Evolutionary conservation across 2,113 vertebrate species (phyloP).

Genomic region (Ia io): DNA sequence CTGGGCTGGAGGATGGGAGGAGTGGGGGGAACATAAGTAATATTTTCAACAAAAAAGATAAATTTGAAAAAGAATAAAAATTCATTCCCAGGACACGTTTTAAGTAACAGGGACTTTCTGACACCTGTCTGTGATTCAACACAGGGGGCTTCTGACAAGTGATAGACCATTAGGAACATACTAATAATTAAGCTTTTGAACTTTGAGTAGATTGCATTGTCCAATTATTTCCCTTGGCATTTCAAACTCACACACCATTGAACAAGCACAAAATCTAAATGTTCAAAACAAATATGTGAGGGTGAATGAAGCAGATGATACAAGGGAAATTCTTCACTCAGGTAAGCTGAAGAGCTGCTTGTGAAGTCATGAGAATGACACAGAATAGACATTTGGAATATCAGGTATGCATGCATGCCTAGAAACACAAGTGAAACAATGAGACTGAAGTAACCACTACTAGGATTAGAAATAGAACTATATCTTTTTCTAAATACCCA

Average conservation of each 20-base stretch:
- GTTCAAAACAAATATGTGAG: background rate
- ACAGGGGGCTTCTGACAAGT: background rate
- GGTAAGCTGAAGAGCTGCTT: background rate
- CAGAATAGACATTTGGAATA: background rate
- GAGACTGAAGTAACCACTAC: background rate
- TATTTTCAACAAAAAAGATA: too few relatives aligned
- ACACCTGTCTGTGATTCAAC: background rate
- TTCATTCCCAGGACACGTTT: background rate
- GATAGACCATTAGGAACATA: slow-evolving; percentile 19
- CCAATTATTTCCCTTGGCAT: slow-evolving; percentile 12
- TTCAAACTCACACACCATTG: slow-evolving; percentile 43
- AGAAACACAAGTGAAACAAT: background rate
- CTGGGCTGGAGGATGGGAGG: too few relatives aligned
- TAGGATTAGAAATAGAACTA: background rate
- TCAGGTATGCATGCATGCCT: background rate
- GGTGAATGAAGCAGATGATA: background rate
- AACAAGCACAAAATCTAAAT: slow-evolving; percentile 43
- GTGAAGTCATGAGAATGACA: background rate
- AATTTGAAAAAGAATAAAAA: background rate
- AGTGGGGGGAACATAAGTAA: too few relatives aligned
- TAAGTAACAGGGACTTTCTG: background rate
- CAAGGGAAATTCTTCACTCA: background rate
- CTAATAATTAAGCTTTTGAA: slow-evolving; percentile 31
- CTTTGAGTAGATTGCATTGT: slow-evolving; percentile 31
- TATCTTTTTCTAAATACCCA: background rate